Base-by-base conservation (phyloP, 2,888 invertebrate species). In the Drosophila melanosoma region DNA sequence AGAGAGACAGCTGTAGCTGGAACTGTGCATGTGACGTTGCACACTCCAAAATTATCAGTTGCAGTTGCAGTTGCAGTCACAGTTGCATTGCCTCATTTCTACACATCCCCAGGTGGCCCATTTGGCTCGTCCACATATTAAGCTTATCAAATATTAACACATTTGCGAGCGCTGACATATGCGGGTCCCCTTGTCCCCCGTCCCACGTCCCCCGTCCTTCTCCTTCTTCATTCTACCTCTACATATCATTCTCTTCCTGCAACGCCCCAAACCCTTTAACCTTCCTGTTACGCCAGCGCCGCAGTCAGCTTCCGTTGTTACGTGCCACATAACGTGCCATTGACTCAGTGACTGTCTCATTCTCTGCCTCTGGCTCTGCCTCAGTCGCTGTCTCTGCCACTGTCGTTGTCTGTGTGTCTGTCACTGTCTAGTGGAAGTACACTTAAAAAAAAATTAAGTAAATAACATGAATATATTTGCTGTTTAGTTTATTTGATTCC, bases 111-210 rank as follows among this genome's bases (percentile, higher is more conserved):
- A 76, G 75, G 70, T 75, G 74, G 63, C 75, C 54, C 54, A 40
- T 23, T 36, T 45, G 26, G 23, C 73, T 70, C 82, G 85, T 83
- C 85, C 87, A 82, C 87, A 87, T 89, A 87, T 85, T 76, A 87
- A 78, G 85, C 82, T 84, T 87, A 90, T 89, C 79, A 89, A 89
- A 90, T 90, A 89, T 89, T 89, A 90, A 90, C 83, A 90, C 82
- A 85, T 89, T 87, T 80, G 65, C 81, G 65, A 81, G 86, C 85
- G 83, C 83, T 79, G 88, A 88, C 85, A 83, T 72, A 77, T 79
- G 77, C 76, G 81, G 85, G 74, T 58, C 4, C 51, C 4, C 51
- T 52, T 83, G 74, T 58, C 4, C 51, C 4, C 51, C 56, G 29
- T 12, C 4, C 51, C 2, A 48, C 56, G 29, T 12, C 36, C 1